These are phyloP conservation scores for Galeopterus variegatus DNA, from an alignment of 2,113 vertebrate species.

Conservation along the genomic window DNA sequence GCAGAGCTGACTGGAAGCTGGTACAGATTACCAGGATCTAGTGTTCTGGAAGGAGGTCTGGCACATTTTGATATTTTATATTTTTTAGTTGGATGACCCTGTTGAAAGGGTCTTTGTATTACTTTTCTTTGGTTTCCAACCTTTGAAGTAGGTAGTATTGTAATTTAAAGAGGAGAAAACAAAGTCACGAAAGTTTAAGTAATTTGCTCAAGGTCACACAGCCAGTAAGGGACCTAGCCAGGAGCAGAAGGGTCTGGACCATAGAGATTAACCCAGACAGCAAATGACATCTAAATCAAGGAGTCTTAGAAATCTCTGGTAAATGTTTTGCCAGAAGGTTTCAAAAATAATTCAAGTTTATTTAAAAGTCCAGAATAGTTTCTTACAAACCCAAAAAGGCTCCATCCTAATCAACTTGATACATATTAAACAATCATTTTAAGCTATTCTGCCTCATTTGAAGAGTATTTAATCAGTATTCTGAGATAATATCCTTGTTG, in stretches of 20 bases:
- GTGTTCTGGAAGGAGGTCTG: neutral
- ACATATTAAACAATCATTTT: neutral
- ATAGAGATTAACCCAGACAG: neutral
- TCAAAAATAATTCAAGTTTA: neutral
- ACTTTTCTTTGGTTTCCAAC: neutral
- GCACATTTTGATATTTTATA: neutral
- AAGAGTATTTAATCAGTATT: conserved; percentile 53
- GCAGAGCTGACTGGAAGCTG: neutral
- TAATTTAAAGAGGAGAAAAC: conserved; percentile 5
- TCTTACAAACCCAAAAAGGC: neutral
- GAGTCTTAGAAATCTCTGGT: neutral
- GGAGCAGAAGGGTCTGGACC: neutral
- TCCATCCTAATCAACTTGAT: neutral
- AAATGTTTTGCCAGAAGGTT: conserved; percentile 51
- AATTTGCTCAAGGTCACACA: neutral
- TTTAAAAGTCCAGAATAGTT: conserved; percentile 47
- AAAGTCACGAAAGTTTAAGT: conserved; percentile 29
- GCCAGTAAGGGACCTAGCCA: neutral
- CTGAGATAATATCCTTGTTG: conserved; percentile 25
- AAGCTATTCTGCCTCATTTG: conserved; percentile 48
- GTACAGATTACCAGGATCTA: neutral
- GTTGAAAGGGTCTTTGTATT: neutral
- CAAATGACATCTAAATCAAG: neutral
- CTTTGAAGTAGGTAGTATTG: neutral
- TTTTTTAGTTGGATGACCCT: neutral